phyloP scores from a whole-genome alignment of 2,797 vertebrate genomes.

The Erithacus rubecula region DNA sequence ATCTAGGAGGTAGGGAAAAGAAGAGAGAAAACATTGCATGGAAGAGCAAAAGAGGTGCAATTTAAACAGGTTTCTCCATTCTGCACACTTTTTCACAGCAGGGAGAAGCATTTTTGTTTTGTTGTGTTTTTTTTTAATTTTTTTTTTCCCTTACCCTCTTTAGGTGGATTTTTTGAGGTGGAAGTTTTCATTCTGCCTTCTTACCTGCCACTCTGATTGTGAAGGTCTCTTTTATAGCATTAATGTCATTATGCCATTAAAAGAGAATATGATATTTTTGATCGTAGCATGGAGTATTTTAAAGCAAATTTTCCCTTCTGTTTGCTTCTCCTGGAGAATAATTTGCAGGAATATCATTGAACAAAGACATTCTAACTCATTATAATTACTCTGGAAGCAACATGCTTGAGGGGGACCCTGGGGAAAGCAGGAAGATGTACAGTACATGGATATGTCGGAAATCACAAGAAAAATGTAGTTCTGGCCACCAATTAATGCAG shows the following conservation, averaged over 20 bases:
- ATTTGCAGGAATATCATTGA: neutral
- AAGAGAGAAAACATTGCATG: neutral
- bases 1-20: neutral
- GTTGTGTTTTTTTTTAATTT: neutral
- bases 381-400: constrained; percentile 22
- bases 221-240: neutral
- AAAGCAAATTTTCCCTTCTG: neutral
- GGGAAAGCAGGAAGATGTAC: neutral
- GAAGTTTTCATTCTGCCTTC: neutral
- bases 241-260: neutral
- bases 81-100: neutral
- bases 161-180: neutral
- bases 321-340: neutral
- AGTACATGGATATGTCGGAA: neutral
- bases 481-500: constrained; percentile 34
- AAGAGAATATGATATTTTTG: neutral
- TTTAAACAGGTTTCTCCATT: neutral
- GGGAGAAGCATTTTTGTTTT: neutral
- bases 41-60: neutral
- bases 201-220: neutral
- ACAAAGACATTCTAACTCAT: constrained; percentile 8
- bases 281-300: neutral
- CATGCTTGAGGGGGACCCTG: neutral
- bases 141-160: accelerated
- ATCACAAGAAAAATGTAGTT: constrained; percentile 32